Evolutionary conservation across 2,888 invertebrate genomes (phyloP), one percentile per base, ranked within the genome.

Genomic region (Salpingus planirostris): DNA sequence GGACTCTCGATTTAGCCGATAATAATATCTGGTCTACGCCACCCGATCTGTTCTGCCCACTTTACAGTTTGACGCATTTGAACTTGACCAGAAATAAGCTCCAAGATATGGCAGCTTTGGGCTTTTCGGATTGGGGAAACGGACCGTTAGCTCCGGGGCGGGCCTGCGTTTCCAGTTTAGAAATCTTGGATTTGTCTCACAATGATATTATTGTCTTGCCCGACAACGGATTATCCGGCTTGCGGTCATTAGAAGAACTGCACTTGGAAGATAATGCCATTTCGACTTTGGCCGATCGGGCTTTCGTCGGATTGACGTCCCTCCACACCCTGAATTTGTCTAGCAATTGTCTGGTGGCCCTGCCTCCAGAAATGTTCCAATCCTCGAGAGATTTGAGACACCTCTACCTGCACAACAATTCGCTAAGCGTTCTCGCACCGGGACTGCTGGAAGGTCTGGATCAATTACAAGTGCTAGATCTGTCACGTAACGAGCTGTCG

Each of bases 21-120:
- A 85, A 84, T 59, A 82, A 83, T 56, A 78, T 85, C 46, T 82
- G 83, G 81, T 77, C 74, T 29, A 63, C 82, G 33, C 84, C 85
- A 2, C 68, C 73, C 13, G 79, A 80, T 55, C 71, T 77, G 57
- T 77, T 86, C 57, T 86, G 85, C 54, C 76, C 80, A 15, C 66
- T 84, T 31, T 75, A 73, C 50, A 76, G 74, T 55, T 69, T 86
- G 37, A 73, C 76, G 42, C 71, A 71, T 43, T 62, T 87, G 31
- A 87, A 87, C 57, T 66, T 86, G 42, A 82, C 84, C 28, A 70
- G 74, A 55, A 87, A 88, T 60, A 76, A 82, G 60, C 67, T 88
- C 46, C 83, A 83, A 65, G 84, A 86, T 61, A 73, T 85, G 43
- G 71, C 73, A n/a, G 75, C 80, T 35, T 65, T 87, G 38, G 81